Base-by-base conservation (phyloP, 1,140 invertebrate species). In the Trialeurodes vaporariorum region DNA sequence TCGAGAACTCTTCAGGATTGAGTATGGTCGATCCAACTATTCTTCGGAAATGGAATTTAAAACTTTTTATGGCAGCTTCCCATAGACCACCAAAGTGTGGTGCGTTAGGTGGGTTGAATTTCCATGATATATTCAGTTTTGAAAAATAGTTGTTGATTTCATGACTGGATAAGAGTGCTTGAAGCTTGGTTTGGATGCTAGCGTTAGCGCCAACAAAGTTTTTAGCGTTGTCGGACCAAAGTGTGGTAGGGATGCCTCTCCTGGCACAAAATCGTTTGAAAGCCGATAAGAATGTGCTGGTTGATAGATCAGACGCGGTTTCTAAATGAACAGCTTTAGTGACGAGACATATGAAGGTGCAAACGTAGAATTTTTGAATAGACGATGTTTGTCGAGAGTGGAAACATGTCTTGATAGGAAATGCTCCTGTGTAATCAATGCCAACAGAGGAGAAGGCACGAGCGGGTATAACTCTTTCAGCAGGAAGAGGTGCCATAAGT, bases 401-500 rank as follows among this genome's bases (percentile, higher is more conserved):
- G 0, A 64, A 64, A 13, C 61, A 68, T 11, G 23, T 68, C 69
- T 74, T 76, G 0, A 78, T 64, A 0, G 68, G 40, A 17, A 76
- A 70, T 0, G 76, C 75, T 22, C 78, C 78, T 21, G 73, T 74
- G 63, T 75, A 78, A 66, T 79, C 76, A 0, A 77, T 65, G 0
- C 76, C 77, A 13, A 71, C 63, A 40, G 67, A 25, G 12, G 49
- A 11, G 69, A 79, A 76, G 25, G 73, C 70, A 22, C 34, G 69
- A 12, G 69, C 61, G 25, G 61, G 27, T 40, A 23, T 63, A 12
- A 81, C 71, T 27, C 76, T 63, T 22, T 64, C 60, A 9, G 58
- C 26, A 9, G 79, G 78, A 23, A 80, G 70, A 65, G 76, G 60
- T 17, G 72, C 76, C 76, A 80, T 79, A 11, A 73, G 13, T 58